These are phyloP conservation scores for Papilio helenus DNA, from an alignment of 1,140 invertebrate genomes.

Conservation along the genomic window DNA sequence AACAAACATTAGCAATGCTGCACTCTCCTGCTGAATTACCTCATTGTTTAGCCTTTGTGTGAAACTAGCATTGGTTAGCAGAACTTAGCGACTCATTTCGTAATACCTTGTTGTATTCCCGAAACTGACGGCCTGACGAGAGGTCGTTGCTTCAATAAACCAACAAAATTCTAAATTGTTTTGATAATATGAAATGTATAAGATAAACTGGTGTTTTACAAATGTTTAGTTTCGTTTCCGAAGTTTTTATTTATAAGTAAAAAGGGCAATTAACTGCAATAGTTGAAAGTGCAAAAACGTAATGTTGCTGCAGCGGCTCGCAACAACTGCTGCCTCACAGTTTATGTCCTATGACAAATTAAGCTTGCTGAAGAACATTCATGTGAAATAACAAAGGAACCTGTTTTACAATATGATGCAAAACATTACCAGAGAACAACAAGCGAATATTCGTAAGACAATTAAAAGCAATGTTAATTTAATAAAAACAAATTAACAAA, in stretches of 20 bases:
- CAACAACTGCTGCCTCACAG: neutral
- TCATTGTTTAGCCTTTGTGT: neutral
- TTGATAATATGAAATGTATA: no score
- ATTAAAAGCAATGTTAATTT: neutral
- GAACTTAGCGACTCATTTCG: neutral
- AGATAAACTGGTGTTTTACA: no score
- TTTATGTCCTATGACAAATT: neutral
- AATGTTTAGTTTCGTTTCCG: neutral
- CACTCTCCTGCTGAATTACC: neutral
- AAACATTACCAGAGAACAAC: no score
- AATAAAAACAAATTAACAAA: no score
- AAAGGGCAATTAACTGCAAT: neutral
- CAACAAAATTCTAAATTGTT: no score
- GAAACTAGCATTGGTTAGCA: neutral
- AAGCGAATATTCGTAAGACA: neutral
- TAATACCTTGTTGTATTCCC: neutral
- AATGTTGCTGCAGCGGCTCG: neutral
- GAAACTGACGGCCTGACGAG: no score
- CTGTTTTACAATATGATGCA: no score
- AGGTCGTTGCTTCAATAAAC: no score
- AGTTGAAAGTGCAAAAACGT: conserved; percentile 6
- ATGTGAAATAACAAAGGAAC: neutral
- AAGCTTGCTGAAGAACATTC: neutral
- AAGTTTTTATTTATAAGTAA: neutral
- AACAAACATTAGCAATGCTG: neutral